Percentiles rank a stretch among this genome's conserved stretches.
These are phyloP conservation scores for Aphodius sticticus DNA, from an alignment of 2,888 invertebrate genomes.

Conservation along the genomic window DNA sequence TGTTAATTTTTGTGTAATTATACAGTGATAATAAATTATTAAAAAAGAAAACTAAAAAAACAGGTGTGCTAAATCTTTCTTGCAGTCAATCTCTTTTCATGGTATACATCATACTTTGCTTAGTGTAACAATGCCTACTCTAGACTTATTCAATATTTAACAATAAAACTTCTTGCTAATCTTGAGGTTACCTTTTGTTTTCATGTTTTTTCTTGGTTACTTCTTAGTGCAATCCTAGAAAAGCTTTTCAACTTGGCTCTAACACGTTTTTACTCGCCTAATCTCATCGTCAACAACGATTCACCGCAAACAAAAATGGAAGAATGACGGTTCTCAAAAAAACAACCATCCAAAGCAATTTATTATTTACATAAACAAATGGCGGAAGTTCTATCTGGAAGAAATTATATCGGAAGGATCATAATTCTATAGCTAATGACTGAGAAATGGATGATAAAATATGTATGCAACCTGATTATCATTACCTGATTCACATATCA, in stretches of 20 bases:
- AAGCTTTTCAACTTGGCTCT: not conserved
- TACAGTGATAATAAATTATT: slow-evolving; percentile 24
- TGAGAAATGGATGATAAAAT: slow-evolving; percentile 34
- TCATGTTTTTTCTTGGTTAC: not conserved
- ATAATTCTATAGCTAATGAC: slow-evolving; percentile 41
- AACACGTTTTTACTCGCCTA: not conserved
- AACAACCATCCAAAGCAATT: not conserved
- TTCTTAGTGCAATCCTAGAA: not conserved
- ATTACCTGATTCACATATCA: slow-evolving; percentile 49
- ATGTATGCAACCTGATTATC: slow-evolving; percentile 38
- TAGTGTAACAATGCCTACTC: slow-evolving; percentile 51
- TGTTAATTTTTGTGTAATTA: slow-evolving; percentile 14
- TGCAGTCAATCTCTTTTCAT: slow-evolving; percentile 37
- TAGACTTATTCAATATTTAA: slow-evolving; percentile 59
- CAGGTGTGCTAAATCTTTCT: slow-evolving; percentile 10
- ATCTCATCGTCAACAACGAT: not conserved
- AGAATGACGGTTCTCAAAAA: slow-evolving; percentile 12
- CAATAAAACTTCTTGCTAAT: slow-evolving; percentile 51
- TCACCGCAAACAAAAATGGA: not conserved
- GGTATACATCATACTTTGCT: slow-evolving; percentile 49
- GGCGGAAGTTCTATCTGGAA: not conserved
- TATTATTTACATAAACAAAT: too few species aligned
- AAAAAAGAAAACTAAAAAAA: slow-evolving; percentile 10
- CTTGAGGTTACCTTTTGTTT: not conserved
- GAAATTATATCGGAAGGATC: slow-evolving; percentile 13